Evolutionary conservation across 2,113 vertebrate species (phyloP).

Genomic region (Acanthochromis polyacanthus): DNA sequence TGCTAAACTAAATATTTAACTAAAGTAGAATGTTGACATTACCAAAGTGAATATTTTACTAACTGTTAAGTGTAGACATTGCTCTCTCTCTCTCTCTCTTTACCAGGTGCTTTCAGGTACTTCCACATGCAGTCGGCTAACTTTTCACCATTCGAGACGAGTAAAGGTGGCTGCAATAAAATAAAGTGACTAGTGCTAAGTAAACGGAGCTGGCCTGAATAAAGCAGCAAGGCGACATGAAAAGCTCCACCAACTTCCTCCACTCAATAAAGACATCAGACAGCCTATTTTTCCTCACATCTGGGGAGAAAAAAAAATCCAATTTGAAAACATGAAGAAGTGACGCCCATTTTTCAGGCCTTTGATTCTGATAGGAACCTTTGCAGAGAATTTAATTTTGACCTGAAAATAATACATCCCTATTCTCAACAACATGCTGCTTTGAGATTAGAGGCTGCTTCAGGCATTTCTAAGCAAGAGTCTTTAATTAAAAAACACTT

Average conservation of each 20-base stretch:
- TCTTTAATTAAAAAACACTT: constrained; percentile 66
- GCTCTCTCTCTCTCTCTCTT: not conserved
- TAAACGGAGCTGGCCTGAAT: constrained; percentile 12
- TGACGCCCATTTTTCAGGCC: constrained; percentile 17
- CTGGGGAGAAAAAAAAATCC: not conserved
- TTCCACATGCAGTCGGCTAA: not conserved
- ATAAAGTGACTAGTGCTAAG: not conserved
- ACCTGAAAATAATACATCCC: constrained; percentile 72
- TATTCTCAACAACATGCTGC: constrained; percentile 71
- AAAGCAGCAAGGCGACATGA: constrained; percentile 11
- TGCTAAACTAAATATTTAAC: constrained; percentile 49
- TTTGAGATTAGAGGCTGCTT: constrained; percentile 73
- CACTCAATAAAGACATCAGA: constrained; percentile 19
- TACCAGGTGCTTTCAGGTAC: not conserved
- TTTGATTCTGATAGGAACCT: constrained; percentile 67
- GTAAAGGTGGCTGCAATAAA: not conserved
- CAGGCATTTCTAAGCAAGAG: constrained; percentile 45
- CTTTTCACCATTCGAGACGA: not conserved
- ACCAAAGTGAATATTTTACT: constrained; percentile 32
- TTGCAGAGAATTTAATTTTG: constrained; percentile 67
- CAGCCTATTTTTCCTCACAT: constrained; percentile 6
- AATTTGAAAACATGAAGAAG: constrained; percentile 18
- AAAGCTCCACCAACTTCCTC: not conserved
- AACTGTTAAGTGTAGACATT: constrained; percentile 5
- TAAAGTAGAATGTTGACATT: constrained; percentile 15